Evolutionary conservation across 2,888 invertebrate genomes (phyloP).

Genomic region (Philereme vetulata): DNA sequence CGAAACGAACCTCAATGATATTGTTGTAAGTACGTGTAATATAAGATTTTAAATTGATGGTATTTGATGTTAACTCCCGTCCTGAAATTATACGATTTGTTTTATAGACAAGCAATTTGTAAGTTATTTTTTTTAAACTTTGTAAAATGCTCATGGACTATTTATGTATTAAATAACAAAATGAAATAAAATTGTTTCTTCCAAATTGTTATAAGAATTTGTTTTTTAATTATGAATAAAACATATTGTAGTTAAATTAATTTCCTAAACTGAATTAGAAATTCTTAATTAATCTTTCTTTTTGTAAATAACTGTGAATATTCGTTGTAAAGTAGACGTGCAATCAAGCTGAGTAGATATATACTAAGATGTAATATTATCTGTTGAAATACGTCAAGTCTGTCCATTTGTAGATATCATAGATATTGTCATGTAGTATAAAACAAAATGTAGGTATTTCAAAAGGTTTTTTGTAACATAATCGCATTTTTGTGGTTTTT

Average conservation of each 20-base stretch:
- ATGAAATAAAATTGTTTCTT: not conserved
- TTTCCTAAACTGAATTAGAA: conserved; percentile 23
- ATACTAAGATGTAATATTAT: conserved; percentile 62
- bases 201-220: not conserved
- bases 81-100: conserved; percentile 73
- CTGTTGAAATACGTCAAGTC: conserved; percentile 71
- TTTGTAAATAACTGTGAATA: conserved; percentile 77
- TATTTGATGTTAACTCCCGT: conserved; percentile 71
- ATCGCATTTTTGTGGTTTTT: no score
- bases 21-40: conserved; percentile 56
- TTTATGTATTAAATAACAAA: not conserved
- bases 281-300: conserved; percentile 19
- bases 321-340: conserved; percentile 82
- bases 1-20: conserved; percentile 59
- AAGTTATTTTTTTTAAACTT: conserved; percentile 6
- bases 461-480: not conserved
- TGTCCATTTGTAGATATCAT: conserved; percentile 72
- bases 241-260: conserved; percentile 18
- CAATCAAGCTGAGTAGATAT: conserved; percentile 81
- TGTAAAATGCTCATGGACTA: not conserved
- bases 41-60: conserved; percentile 44
- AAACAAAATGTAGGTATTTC: not conserved
- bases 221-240: conserved; percentile 7
- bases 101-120: conserved; percentile 29
- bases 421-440: conserved; percentile 41